Percentiles rank a stretch among this genome's conserved stretches.
phyloP scores from a whole-genome alignment of 2,113 vertebrate species.

The Brachypodius melanocephalos region DNA sequence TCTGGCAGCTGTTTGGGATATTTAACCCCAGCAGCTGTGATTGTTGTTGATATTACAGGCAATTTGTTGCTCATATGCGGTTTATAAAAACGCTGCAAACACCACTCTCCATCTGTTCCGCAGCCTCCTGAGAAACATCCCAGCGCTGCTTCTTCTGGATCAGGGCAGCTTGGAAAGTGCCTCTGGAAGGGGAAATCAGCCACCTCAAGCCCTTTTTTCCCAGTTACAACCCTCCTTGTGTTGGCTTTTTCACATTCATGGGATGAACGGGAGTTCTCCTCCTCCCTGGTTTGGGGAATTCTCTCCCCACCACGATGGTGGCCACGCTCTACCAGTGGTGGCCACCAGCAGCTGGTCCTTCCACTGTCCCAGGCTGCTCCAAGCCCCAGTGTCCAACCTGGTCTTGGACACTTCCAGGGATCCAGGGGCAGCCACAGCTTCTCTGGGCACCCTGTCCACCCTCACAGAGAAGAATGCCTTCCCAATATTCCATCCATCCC shows the following conservation, averaged over 20 bases:
- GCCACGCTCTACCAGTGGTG: background rate
- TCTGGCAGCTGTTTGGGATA: slow-evolving; percentile 25
- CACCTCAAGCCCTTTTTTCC: background rate
- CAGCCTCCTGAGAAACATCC: background rate
- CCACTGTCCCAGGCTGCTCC: fast-evolving
- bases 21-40: slow-evolving; percentile 16
- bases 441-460: background rate
- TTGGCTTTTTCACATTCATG: background rate
- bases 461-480: fast-evolving
- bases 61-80: slow-evolving; percentile 16
- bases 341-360: background rate
- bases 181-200: background rate
- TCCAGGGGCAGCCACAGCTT: background rate
- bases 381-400: fast-evolving
- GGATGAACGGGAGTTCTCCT: background rate
- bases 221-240: fast-evolving
- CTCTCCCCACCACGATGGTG: background rate
- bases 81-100: slow-evolving; percentile 13
- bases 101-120: background rate
- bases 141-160: background rate
- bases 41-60: slow-evolving; percentile 35
- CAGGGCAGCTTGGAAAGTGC: background rate
- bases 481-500: fast-evolving
- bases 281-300: background rate
- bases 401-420: background rate